Base-by-base conservation (phyloP, 1,140 invertebrate genomes). In the Stenopsyche tienmushanensis region DNA sequence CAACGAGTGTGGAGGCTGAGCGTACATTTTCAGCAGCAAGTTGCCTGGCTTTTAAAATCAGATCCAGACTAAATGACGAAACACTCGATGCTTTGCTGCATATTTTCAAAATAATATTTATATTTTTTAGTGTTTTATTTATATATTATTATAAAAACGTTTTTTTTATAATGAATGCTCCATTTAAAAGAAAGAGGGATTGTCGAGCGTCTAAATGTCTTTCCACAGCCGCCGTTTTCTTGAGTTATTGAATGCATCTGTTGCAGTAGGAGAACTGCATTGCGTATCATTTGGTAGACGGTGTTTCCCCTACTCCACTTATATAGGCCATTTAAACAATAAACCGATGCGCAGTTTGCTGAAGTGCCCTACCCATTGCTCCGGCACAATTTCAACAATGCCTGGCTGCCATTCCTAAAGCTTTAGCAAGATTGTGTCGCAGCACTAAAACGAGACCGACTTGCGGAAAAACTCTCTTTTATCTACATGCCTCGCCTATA, bases 281-380 rank as follows among this genome's bases (percentile, higher is more conserved):
- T 47, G 44, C 44, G 44, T 47, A 47, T 47, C 44, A 47, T 47
- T 47, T 47, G 5, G 44, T 20, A 18, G 18, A 47, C 7, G 17
- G 5, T 47, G 5, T 34, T 5, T 15, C 44, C 44, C 10, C 34
- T 39, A 39, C n/a, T 5, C 44, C 44, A 47, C 44, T 47, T 7
- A 8, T 47, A 7, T 8, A 9, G 44, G 8, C 44, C 44, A 18
- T 47, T 47, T 47, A 47, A 47, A 47, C 44, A 47, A 47, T 47
- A 47, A 47, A 47, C 44, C 44, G 44, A 47, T 15, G 44, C 44
- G 44, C 44, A 47, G 44, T 47, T 47, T 47, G 44, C 44, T 47
- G 17, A 9, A 47, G 44, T 47, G 44, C 44, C 44, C 17, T 47
- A 9, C 17, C 44, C 44, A 20, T 5, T 20, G 18, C 8, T 18